These are phyloP conservation scores for Periphyllus acericola DNA, from an alignment of 2,888 invertebrate species.

Conservation along the genomic window DNA sequence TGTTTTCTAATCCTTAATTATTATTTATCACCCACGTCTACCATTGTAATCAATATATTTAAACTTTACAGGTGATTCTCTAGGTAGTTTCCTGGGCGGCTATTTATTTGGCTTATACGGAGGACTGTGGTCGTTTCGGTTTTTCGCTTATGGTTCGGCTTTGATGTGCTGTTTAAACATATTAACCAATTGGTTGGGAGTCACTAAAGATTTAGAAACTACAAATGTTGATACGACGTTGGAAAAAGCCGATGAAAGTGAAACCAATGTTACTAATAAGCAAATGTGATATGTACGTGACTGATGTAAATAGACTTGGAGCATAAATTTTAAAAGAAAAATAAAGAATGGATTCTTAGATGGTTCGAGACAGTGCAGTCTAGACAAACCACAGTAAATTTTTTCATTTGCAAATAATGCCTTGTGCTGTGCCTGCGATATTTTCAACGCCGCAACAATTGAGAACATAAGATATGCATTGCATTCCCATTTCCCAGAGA, in stretches of 20 bases:
- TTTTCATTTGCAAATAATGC: too few species aligned
- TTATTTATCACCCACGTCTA: too few species aligned
- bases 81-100: conserved; percentile 83
- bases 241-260: neutral
- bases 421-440: too few species aligned
- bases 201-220: neutral
- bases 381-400: too few species aligned
- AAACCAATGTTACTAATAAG: neutral
- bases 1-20: too few species aligned
- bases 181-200: neutral
- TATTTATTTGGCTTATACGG: conserved; percentile 41
- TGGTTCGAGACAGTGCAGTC: too few species aligned
- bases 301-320: too few species aligned
- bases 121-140: conserved; percentile 33
- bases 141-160: neutral
- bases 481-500: too few species aligned
- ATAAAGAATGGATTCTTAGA: too few species aligned
- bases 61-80: conserved; percentile 73
- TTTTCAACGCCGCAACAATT: too few species aligned
- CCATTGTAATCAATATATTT: neutral
- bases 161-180: conserved; percentile 5
- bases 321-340: neutral
- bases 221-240: neutral
- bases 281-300: neutral
- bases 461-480: too few species aligned